phyloP scores from a whole-genome alignment of 2,113 vertebrate species.

The Tupaia chinensis region DNA sequence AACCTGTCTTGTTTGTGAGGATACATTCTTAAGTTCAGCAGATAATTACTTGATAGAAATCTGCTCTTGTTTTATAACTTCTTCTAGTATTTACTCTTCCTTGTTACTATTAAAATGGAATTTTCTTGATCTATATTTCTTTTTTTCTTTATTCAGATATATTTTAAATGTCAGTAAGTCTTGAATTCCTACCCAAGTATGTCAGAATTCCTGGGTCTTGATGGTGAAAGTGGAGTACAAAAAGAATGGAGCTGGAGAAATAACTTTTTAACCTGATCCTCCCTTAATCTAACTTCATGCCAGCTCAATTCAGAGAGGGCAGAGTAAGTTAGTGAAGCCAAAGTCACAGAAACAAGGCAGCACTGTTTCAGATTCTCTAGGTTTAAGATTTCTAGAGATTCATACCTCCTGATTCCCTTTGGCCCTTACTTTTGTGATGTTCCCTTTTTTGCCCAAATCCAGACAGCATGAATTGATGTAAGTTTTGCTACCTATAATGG shows the following conservation, averaged over 20 bases:
- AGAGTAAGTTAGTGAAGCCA: background rate
- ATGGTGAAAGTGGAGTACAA: background rate
- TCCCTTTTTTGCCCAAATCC: background rate
- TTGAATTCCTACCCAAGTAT: background rate
- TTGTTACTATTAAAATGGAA: too few relatives aligned
- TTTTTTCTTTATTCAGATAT: background rate
- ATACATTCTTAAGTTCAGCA: slow-evolving; percentile 17
- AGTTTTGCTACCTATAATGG: background rate
- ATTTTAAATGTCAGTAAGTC: background rate
- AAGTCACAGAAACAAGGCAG: background rate
- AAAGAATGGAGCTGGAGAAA: background rate
- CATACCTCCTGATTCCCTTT: slow-evolving; percentile 34
- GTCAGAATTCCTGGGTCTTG: background rate
- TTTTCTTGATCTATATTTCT: too few relatives aligned
- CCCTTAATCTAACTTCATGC: background rate
- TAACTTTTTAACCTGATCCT: background rate
- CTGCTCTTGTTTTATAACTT: too few relatives aligned
- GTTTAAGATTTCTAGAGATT: too few relatives aligned
- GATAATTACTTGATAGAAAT: slow-evolving; percentile 6
- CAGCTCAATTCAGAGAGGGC: background rate
- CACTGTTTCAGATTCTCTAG: background rate
- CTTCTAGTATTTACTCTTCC: too few relatives aligned
- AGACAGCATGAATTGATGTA: background rate
- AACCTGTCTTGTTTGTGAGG: slow-evolving; percentile 29
- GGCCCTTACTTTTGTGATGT: background rate